These are phyloP conservation scores for Cryptotermes secundus DNA, from an alignment of 1,140 invertebrate genomes.

Conservation along the genomic window DNA sequence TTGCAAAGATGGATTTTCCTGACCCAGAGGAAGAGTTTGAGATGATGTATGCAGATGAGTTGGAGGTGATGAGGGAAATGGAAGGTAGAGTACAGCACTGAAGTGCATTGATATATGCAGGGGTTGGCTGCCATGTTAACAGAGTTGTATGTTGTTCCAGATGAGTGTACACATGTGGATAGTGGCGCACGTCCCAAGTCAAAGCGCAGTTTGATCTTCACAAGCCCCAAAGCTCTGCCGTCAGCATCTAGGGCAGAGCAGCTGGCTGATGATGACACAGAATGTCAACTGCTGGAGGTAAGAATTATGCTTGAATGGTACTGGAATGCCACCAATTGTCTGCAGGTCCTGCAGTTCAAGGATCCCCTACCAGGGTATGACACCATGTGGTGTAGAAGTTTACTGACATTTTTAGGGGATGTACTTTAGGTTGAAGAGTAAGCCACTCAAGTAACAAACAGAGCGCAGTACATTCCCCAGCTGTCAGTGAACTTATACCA, in stretches of 20 bases:
- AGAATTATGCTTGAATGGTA: too few relatives aligned
- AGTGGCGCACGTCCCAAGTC: background rate
- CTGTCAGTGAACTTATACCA: too few relatives aligned
- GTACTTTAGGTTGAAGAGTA: too few relatives aligned
- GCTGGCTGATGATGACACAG: too few relatives aligned
- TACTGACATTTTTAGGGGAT: too few relatives aligned
- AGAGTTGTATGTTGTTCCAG: slow-evolving; percentile 2
- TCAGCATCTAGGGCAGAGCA: background rate
- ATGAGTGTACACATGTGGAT: background rate
- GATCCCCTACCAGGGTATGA: too few relatives aligned
- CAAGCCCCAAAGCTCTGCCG: background rate
- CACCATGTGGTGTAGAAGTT: too few relatives aligned
- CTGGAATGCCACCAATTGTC: too few relatives aligned
- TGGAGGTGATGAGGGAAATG: slow-evolving; percentile 64
- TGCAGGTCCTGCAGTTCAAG: too few relatives aligned
- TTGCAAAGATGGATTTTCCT: slow-evolving; percentile 60
- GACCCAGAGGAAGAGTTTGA: slow-evolving; percentile 77
- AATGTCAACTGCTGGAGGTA: too few relatives aligned
- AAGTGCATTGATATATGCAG: slow-evolving; percentile 40
- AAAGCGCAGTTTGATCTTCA: background rate
- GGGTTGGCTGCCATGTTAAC: slow-evolving; percentile 39
- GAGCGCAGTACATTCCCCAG: too few relatives aligned
- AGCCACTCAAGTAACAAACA: too few relatives aligned
- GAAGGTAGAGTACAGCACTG: slow-evolving; percentile 50
- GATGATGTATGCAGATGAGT: slow-evolving; percentile 67